A percentile compares a stretch with the other conserved stretches of the same genome.
phyloP scores from a whole-genome alignment of 2,797 vertebrate species.

The Neoniphon sammara region DNA sequence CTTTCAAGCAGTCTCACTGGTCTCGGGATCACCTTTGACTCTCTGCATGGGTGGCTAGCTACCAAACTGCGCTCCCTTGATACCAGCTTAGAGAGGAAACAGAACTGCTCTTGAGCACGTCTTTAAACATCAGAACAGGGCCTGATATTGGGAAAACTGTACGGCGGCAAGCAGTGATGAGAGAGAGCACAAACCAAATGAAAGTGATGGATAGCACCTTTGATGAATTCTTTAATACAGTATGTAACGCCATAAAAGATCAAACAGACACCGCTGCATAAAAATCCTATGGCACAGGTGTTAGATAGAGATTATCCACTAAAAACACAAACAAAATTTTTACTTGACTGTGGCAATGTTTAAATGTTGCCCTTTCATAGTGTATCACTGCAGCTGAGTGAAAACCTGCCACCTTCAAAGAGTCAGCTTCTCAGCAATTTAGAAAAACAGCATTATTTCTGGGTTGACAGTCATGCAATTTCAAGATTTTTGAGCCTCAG shows the following conservation, averaged over 20 bases:
- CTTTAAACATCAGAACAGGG: conserved; percentile 59
- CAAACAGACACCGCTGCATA: conserved; percentile 34
- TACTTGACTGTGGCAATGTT: conserved; percentile 5
- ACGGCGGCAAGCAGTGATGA: conserved; percentile 25
- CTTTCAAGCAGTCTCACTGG: conserved; percentile 73
- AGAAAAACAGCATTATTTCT: background rate
- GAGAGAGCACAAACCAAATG: conserved; percentile 31
- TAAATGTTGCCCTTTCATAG: conserved; percentile 16
- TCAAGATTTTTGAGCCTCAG: background rate
- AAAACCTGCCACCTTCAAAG: conserved; percentile 17
- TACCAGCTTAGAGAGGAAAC: conserved; percentile 64
- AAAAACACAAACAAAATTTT: conserved; percentile 33
- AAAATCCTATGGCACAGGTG: conserved; percentile 39
- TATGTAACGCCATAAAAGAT: conserved; percentile 37
- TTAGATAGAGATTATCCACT: conserved; percentile 47
- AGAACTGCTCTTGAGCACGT: conserved; percentile 53
- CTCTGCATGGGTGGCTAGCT: conserved; percentile 71
- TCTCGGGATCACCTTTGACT: conserved; percentile 76
- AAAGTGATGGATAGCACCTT: conserved; percentile 16
- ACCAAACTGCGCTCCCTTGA: conserved; percentile 64
- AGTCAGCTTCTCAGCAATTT: background rate
- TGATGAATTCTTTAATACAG: conserved; percentile 43
- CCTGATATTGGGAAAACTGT: conserved; percentile 43
- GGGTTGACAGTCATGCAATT: background rate
- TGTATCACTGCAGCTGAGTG: conserved; percentile 25